Evolutionary conservation across 2,797 vertebrate species (phyloP).

Genomic region (Pseudocheirus occidentalis): DNA sequence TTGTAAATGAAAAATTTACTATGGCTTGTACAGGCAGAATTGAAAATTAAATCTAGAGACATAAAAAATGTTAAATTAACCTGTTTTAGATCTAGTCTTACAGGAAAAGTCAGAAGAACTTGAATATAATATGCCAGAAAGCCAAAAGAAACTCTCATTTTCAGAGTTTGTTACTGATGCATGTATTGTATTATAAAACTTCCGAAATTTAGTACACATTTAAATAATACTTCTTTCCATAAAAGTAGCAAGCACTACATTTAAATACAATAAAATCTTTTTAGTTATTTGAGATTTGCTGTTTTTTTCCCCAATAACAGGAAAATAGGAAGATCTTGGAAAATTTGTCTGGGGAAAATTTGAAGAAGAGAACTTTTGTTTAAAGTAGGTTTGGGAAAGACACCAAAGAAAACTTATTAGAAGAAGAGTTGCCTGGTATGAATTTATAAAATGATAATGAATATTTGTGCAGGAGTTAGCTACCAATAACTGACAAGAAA

Average conservation of each 20-base stretch:
- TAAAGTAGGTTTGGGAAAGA: not conserved
- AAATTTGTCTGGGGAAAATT: not conserved
- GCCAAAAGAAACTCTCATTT: not conserved
- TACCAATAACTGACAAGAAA: not conserved
- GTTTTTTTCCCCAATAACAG: not conserved
- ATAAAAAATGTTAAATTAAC: conserved; percentile 8
- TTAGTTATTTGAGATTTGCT: conserved; percentile 39
- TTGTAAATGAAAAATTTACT: not conserved
- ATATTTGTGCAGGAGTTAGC: not conserved
- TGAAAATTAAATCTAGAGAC: not conserved
- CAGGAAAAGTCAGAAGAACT: conserved; percentile 33
- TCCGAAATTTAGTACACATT: not conserved
- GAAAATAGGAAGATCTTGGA: not conserved
- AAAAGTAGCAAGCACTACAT: not conserved
- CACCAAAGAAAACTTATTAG: not conserved
- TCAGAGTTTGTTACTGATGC: conserved; percentile 28
- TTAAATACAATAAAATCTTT: conserved; percentile 17
- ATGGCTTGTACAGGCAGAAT: not conserved
- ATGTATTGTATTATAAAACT: conserved; percentile 8
- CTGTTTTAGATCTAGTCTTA: conserved; percentile 35
- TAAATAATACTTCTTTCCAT: conserved; percentile 36
- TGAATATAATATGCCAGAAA: not conserved
- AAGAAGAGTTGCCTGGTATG: not conserved
- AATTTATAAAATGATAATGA: not conserved
- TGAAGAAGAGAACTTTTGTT: not conserved